A percentile compares a stretch with the other conserved stretches of the same genome.
phyloP scores from a whole-genome alignment of 2,888 invertebrate species.

The Microctonus brassicae region DNA sequence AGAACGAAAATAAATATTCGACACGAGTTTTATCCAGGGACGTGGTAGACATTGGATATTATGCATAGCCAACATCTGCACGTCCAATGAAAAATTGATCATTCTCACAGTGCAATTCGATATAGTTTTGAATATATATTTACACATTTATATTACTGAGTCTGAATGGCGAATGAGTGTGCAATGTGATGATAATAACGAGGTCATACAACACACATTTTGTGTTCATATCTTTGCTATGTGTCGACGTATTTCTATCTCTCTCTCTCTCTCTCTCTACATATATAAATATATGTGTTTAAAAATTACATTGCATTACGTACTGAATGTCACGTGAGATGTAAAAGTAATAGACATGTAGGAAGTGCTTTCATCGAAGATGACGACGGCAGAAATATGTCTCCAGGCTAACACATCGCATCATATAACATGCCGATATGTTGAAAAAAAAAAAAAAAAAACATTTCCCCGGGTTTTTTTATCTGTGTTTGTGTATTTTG shows the following conservation, averaged over 20 bases:
- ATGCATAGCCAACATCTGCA: neutral
- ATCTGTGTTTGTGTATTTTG: neutral
- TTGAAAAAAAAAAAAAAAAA: neutral
- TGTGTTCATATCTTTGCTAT: neutral
- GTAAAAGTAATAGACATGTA: conserved; percentile 2
- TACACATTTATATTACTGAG: neutral
- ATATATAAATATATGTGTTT: neutral
- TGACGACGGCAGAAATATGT: neutral
- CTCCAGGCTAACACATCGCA: neutral
- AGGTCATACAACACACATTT: neutral
- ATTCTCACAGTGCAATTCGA: neutral
- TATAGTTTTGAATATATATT: neutral
- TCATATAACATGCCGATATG: neutral
- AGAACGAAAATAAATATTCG: neutral
- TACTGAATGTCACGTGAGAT: neutral
- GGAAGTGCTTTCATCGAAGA: neutral
- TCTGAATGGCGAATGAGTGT: neutral
- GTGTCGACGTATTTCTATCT: neutral
- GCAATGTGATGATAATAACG: conserved; percentile 11
- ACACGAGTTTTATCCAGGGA: neutral
- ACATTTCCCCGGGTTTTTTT: neutral
- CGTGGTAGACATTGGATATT: neutral
- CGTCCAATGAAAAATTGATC: conserved; percentile 4
- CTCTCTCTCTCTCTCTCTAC: no score
- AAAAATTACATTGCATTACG: neutral